Evolutionary conservation across 2,113 vertebrate species (phyloP), one percentile per base, ranked within the genome.

Genomic region (Gasterosteus aculeatus): DNA sequence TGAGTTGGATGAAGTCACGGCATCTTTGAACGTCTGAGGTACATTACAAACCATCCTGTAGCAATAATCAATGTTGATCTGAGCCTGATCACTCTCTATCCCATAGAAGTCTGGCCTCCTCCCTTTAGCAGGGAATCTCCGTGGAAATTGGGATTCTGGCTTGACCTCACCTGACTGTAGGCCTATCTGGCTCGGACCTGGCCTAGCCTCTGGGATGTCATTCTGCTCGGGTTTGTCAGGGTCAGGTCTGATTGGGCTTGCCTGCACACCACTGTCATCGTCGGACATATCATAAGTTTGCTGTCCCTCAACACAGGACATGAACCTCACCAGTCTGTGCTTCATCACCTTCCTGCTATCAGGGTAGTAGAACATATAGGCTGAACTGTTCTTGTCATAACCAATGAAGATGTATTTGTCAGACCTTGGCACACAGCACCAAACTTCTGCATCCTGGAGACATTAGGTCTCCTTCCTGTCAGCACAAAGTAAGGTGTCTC

Each of bases 371-470:
- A 66, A 41, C 5, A 58, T 11, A 4, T 47, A 58, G 7, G 49
- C 62, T 7, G 72, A 66, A 1, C 58, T 70, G 1, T 70, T 54
- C 7, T 70, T 70, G 15, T 77, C 46, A 15, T 63, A 70, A 3
- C 73, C 63, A 3, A 44, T 12, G 46, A 70, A 73, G 15, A 63
- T 10, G 2, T 49, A 49, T 8, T 70, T 11, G 1, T 70, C 49
- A 33, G 35, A 77, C 11, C 1, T 47, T 0, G 58, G 33, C 5
- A 53, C 2, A 42, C 60, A 2, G 12, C 22, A 3, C 73, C 73
- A 83, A 74, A 78, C 42, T 18, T 41, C 8, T 15, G 33, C 66
- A 75, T 54, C 4, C 42, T 83, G 15, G 70, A 78, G 31, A 77
- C 7, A 39, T 68, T 7, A 12, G 51, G 39, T 29, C 71, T 76